A percentile compares a stretch with the other conserved stretches of the same genome.
Evolutionary conservation across 2,113 vertebrate species (phyloP).

Genomic region (Nothobranchius furzeri): DNA sequence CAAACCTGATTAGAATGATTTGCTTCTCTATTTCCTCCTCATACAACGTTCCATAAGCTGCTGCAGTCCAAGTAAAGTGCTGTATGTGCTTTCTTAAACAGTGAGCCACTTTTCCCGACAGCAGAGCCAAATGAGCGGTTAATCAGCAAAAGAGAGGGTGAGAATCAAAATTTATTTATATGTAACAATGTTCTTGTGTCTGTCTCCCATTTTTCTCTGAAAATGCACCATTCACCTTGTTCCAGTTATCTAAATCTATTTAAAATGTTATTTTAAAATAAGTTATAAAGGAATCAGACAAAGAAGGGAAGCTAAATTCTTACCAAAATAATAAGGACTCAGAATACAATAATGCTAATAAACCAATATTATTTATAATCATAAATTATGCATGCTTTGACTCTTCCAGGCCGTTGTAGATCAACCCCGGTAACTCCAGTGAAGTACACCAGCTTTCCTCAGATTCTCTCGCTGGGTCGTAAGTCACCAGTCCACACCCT

Average conservation of each 20-base stretch:
- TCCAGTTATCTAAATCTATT: no score
- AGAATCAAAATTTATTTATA: constrained; percentile 53
- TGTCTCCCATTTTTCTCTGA: neutral
- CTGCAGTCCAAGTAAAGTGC: constrained; percentile 10
- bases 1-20: neutral
- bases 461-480: constrained; percentile 46
- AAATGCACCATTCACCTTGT: neutral
- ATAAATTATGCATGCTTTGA: constrained; percentile 2
- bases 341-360: no score
- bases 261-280: no score
- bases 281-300: no score
- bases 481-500: constrained; percentile 81
- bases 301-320: no score
- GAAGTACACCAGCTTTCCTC: constrained; percentile 39
- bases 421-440: constrained; percentile 26
- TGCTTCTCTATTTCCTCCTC: constrained; percentile 9
- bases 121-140: constrained; percentile 55
- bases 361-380: no score
- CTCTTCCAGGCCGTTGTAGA: constrained; percentile 32
- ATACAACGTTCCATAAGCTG: neutral
- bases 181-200: neutral
- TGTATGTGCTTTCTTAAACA: constrained; percentile 59
- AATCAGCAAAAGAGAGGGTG: constrained; percentile 57
- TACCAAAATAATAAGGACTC: no score
- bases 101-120: constrained; percentile 56